phyloP scores from a whole-genome alignment of 2,888 invertebrate species.

The Hirtodrosophila trivittata region DNA sequence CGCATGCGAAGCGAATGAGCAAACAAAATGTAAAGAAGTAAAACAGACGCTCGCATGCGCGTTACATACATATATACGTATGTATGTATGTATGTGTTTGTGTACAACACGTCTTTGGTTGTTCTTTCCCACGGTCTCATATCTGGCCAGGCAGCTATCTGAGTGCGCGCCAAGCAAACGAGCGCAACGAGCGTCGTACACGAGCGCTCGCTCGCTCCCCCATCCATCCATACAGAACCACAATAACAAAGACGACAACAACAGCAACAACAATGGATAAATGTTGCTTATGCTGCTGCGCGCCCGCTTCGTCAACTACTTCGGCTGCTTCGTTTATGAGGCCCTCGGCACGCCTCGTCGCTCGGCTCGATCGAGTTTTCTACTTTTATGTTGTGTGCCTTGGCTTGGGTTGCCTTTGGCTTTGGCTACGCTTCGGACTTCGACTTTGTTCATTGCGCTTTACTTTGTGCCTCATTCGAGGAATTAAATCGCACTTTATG shows the following conservation, averaged over 20 bases:
- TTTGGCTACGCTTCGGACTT: constrained; percentile 50
- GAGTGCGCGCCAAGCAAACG: constrained; percentile 69
- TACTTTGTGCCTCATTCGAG: constrained; percentile 71
- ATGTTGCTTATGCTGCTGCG: constrained; percentile 63
- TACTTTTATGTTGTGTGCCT: constrained; percentile 39
- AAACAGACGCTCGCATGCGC: constrained; percentile 62
- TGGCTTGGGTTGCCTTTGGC: constrained; percentile 18
- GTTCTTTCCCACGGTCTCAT: constrained; percentile 84
- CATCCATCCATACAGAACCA: constrained; percentile 19
- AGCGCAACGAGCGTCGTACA: constrained; percentile 52
- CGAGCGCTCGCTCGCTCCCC: constrained; percentile 26
- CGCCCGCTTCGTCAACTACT: constrained; percentile 36
- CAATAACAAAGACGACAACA: constrained; percentile 18
- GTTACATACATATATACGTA: constrained; percentile 25
- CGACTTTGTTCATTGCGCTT: constrained; percentile 76
- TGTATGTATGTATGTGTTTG: constrained; percentile 44
- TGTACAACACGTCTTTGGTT: constrained; percentile 80
- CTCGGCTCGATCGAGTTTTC: constrained; percentile 69
- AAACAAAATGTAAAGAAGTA: constrained; percentile 69
- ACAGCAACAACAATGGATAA: constrained; percentile 55
- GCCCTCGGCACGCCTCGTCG: constrained; percentile 28
- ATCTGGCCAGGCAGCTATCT: constrained; percentile 80
- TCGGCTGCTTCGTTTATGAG: constrained; percentile 18
- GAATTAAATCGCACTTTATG: constrained; percentile 75
- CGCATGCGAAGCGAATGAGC: constrained; percentile 73